Evolutionary conservation across 92 coral and sea anemone species (phyloP).

Genomic region (Zoanthus solanderi): DNA sequence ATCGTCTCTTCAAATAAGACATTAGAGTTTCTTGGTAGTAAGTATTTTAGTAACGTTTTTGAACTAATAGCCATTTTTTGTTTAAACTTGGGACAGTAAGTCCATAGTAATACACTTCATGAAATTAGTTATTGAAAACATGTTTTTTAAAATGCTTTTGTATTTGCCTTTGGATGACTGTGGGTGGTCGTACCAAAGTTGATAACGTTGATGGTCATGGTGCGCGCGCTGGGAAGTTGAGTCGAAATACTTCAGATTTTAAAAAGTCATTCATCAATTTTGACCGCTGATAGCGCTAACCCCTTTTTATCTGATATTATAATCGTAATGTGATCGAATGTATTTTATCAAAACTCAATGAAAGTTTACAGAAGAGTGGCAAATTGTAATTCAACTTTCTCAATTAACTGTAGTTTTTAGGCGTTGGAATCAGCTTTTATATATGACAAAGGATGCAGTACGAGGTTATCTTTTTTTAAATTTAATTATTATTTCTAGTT

Average conservation of each 20-base stretch:
- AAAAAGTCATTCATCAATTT: neutral
- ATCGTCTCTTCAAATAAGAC: neutral
- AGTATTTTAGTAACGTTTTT: no score
- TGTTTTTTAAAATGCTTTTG: neutral
- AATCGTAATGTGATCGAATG: neutral
- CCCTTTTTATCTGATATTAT: neutral
- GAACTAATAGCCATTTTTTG: no score
- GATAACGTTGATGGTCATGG: neutral
- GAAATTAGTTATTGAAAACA: neutral
- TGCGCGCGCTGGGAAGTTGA: neutral
- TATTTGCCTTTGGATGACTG: neutral
- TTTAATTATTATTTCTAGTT: no score
- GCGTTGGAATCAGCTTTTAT: no score
- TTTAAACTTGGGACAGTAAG: neutral
- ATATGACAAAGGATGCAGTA: neutral
- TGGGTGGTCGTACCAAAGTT: slow-evolving; percentile 15
- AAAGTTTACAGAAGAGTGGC: no score
- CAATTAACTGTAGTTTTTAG: no score
- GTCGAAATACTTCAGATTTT: neutral
- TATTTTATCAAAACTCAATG: no score
- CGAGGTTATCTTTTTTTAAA: no score
- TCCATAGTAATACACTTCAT: neutral
- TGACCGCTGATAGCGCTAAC: neutral
- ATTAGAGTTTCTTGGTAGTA: no score
- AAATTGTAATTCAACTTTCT: no score